Conservation (phyloP, 2,888 invertebrate species). For the Drosophila hamatofila region DNA sequence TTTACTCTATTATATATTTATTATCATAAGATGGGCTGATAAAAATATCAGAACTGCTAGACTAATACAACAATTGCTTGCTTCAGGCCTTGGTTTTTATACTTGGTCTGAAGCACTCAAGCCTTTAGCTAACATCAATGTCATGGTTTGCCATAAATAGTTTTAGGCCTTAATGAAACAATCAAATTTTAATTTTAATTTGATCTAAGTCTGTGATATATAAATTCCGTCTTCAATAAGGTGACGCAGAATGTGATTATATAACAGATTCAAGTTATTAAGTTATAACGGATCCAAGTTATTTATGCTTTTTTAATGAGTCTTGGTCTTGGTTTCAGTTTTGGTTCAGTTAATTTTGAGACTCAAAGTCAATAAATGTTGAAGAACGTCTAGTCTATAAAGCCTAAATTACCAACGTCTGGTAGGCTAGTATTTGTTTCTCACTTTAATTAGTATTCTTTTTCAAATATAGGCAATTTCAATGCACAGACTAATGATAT, state of each 20-base stretch:
- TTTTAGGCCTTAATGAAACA: not conserved
- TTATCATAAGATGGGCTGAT: too few species aligned
- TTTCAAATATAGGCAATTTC: not conserved
- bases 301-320: not conserved
- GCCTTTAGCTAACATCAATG: not conserved
- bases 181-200: not conserved
- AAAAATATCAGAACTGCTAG: not conserved
- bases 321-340: not conserved
- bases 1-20: too few species aligned
- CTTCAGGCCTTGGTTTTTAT: not conserved
- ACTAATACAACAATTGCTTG: too few species aligned
- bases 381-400: not conserved
- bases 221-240: not conserved
- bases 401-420: not conserved
- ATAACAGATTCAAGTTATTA: not conserved
- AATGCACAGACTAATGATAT: not conserved
- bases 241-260: not conserved
- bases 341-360: not conserved
- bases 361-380: not conserved
- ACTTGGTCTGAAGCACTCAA: not conserved
- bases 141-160: not conserved
- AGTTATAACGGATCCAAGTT: not conserved
- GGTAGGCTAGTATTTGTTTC: not conserved
- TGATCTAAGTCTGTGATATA: not conserved
- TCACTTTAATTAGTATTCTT: slow-evolving; percentile 1